Base-by-base conservation (phyloP, 1,140 invertebrate genomes). In the Sitophilus oryzae region DNA sequence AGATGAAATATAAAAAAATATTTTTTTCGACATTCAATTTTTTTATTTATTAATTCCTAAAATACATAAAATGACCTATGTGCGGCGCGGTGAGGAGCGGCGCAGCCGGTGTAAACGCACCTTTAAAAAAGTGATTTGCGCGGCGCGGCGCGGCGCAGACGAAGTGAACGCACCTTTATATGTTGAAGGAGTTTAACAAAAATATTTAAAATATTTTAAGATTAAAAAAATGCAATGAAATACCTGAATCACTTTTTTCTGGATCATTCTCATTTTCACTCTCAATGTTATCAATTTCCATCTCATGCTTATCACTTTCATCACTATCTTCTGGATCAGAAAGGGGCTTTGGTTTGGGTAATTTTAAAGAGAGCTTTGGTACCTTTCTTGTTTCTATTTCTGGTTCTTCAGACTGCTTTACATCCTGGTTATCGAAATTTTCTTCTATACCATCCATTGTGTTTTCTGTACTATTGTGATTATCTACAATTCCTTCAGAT, bases 291-390 rank as follows among this genome's bases (percentile, higher is more conserved):
- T 71, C 65, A 2, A 69, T 54, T 56, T 73, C 76, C 64, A 77
- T 71, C 34, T 73, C 76, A 40, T 76, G 61, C 62, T 79, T 80
- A 38, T 80, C 77, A 71, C 78, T 79, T 48, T 73, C 72, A 69
- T 80, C 77, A 72, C 78, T 80, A 10, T 63, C 60, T 45, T 65
- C 57, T 35, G 60, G 30, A 41, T 65, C 64, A 8, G 52, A 46
- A 21, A 64, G 48, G 16, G 37, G 23, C 50, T 59, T 63, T 16
- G 69, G 62, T 62, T 75, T 74, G 18, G 74, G 72, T n/a, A 77
- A 66, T 57, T 76, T 73, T 34, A 78, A 40, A 58, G 74, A 77
- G 9, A 78, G 68, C 62, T 78, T 78, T 46, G 76, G 76, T 21
- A 78, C 75, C 60, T 75, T 67, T 35, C 68, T 61, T 30, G 63